These are phyloP conservation scores for Turritopsis dohrnii DNA, from an alignment of 30 jellyfish, hydroid and myxozoan species.

Conservation along the genomic window DNA sequence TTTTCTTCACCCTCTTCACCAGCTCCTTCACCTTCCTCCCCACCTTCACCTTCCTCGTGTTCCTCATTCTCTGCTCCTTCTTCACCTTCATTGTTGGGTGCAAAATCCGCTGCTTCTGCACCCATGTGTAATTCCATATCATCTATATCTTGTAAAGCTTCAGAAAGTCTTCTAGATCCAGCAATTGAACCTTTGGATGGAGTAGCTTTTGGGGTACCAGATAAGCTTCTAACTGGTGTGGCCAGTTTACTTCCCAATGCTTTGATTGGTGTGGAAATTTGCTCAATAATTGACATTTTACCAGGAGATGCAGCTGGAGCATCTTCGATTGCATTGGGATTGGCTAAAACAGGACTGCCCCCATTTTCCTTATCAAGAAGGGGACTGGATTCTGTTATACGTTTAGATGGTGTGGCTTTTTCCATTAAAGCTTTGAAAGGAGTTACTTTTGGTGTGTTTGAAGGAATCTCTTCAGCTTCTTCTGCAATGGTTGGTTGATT, in stretches of 20 bases:
- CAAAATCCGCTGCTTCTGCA: conserved; percentile 28
- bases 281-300: conserved; percentile 24
- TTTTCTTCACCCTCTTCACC: conserved; percentile 6
- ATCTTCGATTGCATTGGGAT: background rate
- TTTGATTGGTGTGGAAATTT: conserved; percentile 36
- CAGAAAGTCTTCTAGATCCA: background rate
- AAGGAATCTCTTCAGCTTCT: conserved; percentile 1
- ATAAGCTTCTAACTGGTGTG: conserved; percentile 19
- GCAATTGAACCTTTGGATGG: background rate
- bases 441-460: conserved; percentile 18
- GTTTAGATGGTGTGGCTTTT: conserved; percentile 21
- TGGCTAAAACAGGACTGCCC: background rate
- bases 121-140: conserved; percentile 12
- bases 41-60: conserved; percentile 13
- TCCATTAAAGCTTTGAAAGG: conserved; percentile 28
- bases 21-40: conserved; percentile 26
- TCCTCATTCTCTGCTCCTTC: conserved; percentile 18
- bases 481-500: background rate
- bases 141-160: conserved; percentile 12
- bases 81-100: background rate
- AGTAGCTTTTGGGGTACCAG: conserved; percentile 11
- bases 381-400: conserved; percentile 20
- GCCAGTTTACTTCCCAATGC: conserved; percentile 32
- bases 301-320: conserved; percentile 25
- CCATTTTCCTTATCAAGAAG: conserved; percentile 1